Evolutionary conservation across 2,888 invertebrate species (phyloP), one percentile per base, ranked within the genome.

Genomic region (Tubulanus polymorphus): DNA sequence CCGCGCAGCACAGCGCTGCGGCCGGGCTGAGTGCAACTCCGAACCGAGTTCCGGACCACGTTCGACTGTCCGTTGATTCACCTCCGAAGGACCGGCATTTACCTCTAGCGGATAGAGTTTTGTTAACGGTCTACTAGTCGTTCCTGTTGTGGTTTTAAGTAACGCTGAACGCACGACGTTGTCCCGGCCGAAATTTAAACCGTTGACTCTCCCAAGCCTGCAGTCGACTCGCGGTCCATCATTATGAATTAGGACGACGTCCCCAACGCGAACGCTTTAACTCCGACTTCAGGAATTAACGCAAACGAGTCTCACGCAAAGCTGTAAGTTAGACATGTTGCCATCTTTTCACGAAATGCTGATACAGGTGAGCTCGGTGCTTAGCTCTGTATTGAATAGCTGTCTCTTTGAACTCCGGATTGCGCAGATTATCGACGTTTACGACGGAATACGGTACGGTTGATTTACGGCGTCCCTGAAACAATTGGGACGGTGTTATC

Each of bases 401-500:
- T 41, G 5, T 8, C 5, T 20, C 41, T 8, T 18, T 41, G 41
- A 41, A 41, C 18, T 15, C 15, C 5, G 41, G 41, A 15, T 41
- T 23, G 6, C 6, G 6, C 18, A 41, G 41, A 20, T 41, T 23
- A 5, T 41, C 41, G 23, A 3, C 15, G 23, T 8, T 23, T 23
- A 41, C 41, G 10, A 32, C 10, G 23, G 18, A 15, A 37, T 37
- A 37, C 25, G 49, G 54, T 15, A 54, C 25, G 3, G 20, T 25
- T 26, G 15, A 2, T 27, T 50, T n/a, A n/a, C 25, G 15, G 8
- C 50, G 15, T n/a, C 54, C 50, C 35, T 37, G 48, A 5, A 54
- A 3, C 12, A 54, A 37, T 12, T 51, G 15, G 6, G 48, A 50
- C 20, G 54, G 50, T 15, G 54, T 54, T 18, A 54, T n/a, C 23